A percentile compares a stretch with the other conserved stretches of the same genome.
Evolutionary conservation across 1,140 invertebrate genomes (phyloP).

Genomic region (Zaprionus lachaisei): DNA sequence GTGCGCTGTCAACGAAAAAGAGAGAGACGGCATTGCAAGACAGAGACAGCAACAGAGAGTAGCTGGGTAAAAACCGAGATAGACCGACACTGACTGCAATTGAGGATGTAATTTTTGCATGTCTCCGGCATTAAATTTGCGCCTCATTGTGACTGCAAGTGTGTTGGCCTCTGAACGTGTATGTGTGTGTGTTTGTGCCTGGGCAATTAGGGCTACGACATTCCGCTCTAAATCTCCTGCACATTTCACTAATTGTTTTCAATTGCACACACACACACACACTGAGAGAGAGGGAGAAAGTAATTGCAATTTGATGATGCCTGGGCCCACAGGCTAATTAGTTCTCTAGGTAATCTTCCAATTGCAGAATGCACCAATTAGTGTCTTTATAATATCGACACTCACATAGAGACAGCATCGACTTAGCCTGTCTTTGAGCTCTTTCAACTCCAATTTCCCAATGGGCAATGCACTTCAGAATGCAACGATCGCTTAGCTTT

Average conservation of each 20-base stretch:
- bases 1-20: slow-evolving; percentile 40
- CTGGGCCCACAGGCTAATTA: slow-evolving; percentile 59
- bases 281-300: slow-evolving; percentile 40
- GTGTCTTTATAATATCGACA: neutral
- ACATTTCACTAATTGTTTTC: slow-evolving; percentile 81
- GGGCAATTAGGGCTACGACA: slow-evolving; percentile 79
- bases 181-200: slow-evolving; percentile 36
- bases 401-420: neutral
- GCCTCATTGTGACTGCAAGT: slow-evolving; percentile 23
- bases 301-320: slow-evolving; percentile 67
- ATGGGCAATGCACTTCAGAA: neutral
- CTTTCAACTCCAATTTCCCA: neutral
- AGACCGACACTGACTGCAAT: slow-evolving; percentile 51
- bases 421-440: too few relatives aligned
- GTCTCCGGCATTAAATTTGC: slow-evolving; percentile 80
- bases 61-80: neutral
- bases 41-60: neutral
- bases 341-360: slow-evolving; percentile 46
- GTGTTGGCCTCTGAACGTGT: neutral
- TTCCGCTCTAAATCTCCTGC: slow-evolving; percentile 80
- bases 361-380: slow-evolving; percentile 48
- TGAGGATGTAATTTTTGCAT: slow-evolving; percentile 81
- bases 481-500: neutral
- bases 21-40: neutral
- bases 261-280: slow-evolving; percentile 64